These are phyloP conservation scores for Harpalus rubripes DNA, from an alignment of 2,888 invertebrate genomes.

Conservation along the genomic window DNA sequence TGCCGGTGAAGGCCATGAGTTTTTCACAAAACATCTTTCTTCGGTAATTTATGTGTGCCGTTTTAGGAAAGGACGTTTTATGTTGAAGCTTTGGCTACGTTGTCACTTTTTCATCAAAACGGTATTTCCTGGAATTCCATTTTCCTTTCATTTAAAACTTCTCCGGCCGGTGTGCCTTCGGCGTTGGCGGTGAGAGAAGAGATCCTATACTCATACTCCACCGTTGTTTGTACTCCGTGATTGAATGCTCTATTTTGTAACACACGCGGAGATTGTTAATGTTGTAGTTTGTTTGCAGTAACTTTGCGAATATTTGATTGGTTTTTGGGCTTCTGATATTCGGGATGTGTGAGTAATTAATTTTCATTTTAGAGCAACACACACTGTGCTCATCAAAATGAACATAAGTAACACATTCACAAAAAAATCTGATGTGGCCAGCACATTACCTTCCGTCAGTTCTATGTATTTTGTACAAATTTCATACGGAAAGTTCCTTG, in stretches of 20 bases:
- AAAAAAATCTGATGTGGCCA: too few relatives aligned
- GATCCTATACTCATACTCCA: not conserved
- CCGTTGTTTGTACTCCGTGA: constrained; percentile 37
- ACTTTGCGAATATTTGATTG: constrained; percentile 6
- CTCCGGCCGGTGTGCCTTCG: constrained; percentile 8
- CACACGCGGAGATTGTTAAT: constrained; percentile 15
- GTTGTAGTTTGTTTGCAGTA: constrained; percentile 2
- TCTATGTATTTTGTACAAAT: too few relatives aligned
- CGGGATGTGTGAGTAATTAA: constrained; percentile 1
- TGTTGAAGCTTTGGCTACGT: not conserved
- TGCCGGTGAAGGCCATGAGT: too few relatives aligned
- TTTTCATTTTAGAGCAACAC: not conserved
- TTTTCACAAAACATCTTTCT: too few relatives aligned
- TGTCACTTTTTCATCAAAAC: constrained; percentile 57
- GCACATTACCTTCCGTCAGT: too few relatives aligned
- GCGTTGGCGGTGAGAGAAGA: not conserved
- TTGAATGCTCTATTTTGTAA: constrained; percentile 40
- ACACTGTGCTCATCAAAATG: not conserved
- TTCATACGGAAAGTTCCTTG: too few relatives aligned
- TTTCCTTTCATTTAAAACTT: constrained; percentile 56
- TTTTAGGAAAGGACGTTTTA: not conserved
- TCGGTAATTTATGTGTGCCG: not conserved
- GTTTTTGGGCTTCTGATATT: not conserved
- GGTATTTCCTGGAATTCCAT: constrained; percentile 51
- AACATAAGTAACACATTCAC: not conserved